Conservation (phyloP, 2,113 vertebrate species). For the Scopus umbretta region DNA sequence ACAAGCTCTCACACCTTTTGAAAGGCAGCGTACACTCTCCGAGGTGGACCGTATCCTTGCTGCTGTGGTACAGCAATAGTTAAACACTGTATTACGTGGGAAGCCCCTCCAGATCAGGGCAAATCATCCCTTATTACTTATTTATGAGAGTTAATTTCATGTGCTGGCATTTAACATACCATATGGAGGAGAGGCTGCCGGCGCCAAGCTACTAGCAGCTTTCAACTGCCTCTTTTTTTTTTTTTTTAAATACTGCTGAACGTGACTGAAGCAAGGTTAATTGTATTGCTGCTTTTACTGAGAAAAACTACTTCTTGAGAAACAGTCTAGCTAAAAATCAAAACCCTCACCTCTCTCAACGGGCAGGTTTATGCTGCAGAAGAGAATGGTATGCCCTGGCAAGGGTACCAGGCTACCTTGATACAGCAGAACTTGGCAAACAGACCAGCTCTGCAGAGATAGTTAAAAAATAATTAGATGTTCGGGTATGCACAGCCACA, state of each 20-base stretch:
- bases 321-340: not conserved
- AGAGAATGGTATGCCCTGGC: not conserved
- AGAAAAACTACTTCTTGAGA: not conserved
- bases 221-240: not conserved
- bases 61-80: not conserved
- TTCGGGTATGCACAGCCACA: not conserved
- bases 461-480: not conserved
- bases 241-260: not conserved
- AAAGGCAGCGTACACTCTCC: fast-evolving
- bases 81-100: not conserved
- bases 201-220: constrained; percentile 22
- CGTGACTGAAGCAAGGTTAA: not conserved
- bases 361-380: not conserved
- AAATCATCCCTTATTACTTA: constrained; percentile 29
- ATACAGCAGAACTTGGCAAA: not conserved
- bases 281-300: not conserved
- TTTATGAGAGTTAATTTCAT: constrained; percentile 45
- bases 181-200: constrained; percentile 1
- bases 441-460: not conserved
- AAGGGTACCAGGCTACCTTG: not conserved
- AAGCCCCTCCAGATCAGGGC: not conserved
- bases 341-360: not conserved
- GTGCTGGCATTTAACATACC: constrained; percentile 13
- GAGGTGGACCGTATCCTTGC: fast-evolving
- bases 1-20: fast-evolving